Conservation (phyloP, 53 echinoderm and acorn worm species). For the Henricia sp. region DNA sequence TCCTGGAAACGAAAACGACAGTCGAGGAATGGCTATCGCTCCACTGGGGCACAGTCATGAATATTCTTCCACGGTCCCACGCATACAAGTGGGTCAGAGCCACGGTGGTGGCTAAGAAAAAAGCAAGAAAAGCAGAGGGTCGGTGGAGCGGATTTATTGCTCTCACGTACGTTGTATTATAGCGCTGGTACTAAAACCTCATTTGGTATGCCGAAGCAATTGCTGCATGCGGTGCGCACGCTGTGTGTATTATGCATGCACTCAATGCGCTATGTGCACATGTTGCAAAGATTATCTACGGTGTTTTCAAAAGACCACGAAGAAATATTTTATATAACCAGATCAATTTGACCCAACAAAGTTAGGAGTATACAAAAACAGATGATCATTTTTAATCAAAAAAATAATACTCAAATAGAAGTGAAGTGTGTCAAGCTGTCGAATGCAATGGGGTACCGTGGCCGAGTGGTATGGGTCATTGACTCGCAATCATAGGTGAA, state of each 20-base stretch:
- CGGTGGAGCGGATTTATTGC: constrained; percentile 55
- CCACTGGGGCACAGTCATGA: constrained; percentile 54
- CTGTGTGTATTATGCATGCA: constrained; percentile 57
- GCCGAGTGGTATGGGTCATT: too few species aligned
- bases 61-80: constrained; percentile 65
- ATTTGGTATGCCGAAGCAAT: constrained; percentile 35
- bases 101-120: constrained; percentile 58
- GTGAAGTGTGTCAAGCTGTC: too few species aligned
- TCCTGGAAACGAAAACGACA: constrained; percentile 6
- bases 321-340: too few species aligned
- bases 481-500: too few species aligned
- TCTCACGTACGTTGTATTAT: constrained; percentile 37
- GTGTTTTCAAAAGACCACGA: too few species aligned
- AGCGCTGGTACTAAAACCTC: constrained; percentile 53
- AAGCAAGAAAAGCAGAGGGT: constrained; percentile 38
- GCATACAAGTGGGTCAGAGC: constrained; percentile 65
- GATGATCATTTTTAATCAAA: too few species aligned
- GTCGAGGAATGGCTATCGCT: constrained; percentile 34
- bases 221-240: neutral
- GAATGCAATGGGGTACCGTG: too few species aligned
- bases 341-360: too few species aligned
- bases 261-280: neutral
- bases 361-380: too few species aligned
- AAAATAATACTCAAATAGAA: too few species aligned
- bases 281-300: constrained; percentile 32